Evolutionary conservation across 2,888 invertebrate genomes (phyloP).

Genomic region (Stictocephala bisonia): DNA sequence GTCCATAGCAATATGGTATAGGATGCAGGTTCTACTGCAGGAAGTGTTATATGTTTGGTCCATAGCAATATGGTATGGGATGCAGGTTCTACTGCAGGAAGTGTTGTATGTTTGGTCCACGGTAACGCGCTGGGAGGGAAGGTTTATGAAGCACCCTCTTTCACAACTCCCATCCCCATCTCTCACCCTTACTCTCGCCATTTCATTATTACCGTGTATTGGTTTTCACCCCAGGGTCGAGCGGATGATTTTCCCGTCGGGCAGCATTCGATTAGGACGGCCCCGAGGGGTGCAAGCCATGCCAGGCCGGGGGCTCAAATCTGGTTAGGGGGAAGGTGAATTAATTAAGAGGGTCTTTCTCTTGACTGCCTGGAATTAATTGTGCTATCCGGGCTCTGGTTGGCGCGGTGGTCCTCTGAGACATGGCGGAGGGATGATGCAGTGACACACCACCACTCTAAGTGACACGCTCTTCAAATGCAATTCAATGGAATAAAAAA

Average conservation of each 20-base stretch:
- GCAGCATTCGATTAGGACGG: slow-evolving; percentile 32
- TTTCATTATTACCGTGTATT: slow-evolving; percentile 37
- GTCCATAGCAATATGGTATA: no score
- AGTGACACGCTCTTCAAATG: no score
- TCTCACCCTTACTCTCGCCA: not conserved
- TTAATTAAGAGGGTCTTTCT: slow-evolving; percentile 46
- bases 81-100: no score
- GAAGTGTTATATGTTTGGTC: no score
- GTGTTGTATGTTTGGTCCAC: slow-evolving; percentile 16
- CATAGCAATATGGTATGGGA: no score
- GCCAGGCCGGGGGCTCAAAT: slow-evolving; percentile 28
- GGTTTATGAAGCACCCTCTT: not conserved
- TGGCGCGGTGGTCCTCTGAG: slow-evolving; percentile 25
- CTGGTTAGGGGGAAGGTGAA: slow-evolving; percentile 40
- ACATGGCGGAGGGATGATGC: slow-evolving; percentile 17
- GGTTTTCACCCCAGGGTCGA: slow-evolving; percentile 33
- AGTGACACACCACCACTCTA: no score
- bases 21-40: no score
- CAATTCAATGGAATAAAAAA: no score
- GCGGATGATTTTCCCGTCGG: slow-evolving; percentile 27
- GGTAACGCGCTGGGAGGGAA: not conserved
- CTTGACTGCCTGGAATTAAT: slow-evolving; percentile 44
- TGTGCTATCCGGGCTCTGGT: slow-evolving; percentile 36
- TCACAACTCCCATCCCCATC: not conserved
- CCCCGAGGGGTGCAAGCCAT: slow-evolving; percentile 27